Percentiles rank a stretch among this genome's conserved stretches.
Conservation (phyloP, 2,888 invertebrate species). For the Hartigia nigra region DNA sequence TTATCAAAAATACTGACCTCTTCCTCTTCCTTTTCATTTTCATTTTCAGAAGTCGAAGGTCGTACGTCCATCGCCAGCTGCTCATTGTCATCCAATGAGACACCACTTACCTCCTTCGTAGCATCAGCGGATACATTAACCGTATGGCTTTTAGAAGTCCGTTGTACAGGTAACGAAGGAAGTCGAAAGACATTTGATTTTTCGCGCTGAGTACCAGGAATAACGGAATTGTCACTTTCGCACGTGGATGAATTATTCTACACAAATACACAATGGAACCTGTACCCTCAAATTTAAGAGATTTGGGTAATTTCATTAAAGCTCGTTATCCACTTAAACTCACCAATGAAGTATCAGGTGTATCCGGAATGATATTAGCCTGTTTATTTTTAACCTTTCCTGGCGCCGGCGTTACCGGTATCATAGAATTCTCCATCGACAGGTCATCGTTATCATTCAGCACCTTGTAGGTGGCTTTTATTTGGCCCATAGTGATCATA, state of each 20-base stretch:
- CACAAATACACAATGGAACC: not conserved
- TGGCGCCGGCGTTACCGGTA: slow-evolving; percentile 38
- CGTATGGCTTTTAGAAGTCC: not conserved
- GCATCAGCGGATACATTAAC: not conserved
- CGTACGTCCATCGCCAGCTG: not conserved
- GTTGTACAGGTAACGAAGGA: not conserved
- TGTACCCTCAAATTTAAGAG: not conserved
- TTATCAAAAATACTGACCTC: slow-evolving; percentile 19
- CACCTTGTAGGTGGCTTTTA: slow-evolving; percentile 41
- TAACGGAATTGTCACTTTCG: slow-evolving; percentile 22
- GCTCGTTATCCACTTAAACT: slow-evolving; percentile 8
- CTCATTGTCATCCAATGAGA: not conserved
- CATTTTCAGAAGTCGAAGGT: not conserved
- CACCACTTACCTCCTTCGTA: not conserved
- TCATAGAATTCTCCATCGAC: slow-evolving; percentile 7
- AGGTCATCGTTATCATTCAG: not conserved
- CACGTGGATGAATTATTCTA: slow-evolving; percentile 26
- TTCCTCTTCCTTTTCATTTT: slow-evolving; percentile 2
- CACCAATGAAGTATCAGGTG: slow-evolving; percentile 46
- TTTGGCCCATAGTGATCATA: slow-evolving; percentile 48
- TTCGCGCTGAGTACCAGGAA: slow-evolving; percentile 26
- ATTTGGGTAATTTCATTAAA: not conserved
- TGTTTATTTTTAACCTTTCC: slow-evolving; percentile 8
- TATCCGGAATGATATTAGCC: slow-evolving; percentile 33
- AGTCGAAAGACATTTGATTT: slow-evolving; percentile 2